These are phyloP conservation scores for Rhabdophis nuchalis DNA, from an alignment of 2,797 vertebrate species.

Conservation along the genomic window DNA sequence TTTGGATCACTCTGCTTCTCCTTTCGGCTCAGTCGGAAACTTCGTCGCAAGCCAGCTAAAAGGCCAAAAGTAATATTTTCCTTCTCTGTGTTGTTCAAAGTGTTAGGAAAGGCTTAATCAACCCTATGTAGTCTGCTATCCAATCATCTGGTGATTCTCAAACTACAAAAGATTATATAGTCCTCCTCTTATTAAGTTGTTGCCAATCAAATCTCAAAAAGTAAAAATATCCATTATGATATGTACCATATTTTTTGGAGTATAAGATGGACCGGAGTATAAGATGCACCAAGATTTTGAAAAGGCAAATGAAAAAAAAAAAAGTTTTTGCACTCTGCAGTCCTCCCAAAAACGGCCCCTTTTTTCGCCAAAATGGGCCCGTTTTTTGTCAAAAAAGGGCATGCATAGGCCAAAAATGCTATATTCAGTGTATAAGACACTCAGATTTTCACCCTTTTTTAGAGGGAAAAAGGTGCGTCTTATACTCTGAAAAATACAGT, in stretches of 20 bases:
- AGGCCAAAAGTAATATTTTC: background rate
- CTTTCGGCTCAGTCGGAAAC: conserved; percentile 84
- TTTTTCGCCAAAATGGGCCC: too few species aligned
- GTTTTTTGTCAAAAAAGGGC: too few species aligned
- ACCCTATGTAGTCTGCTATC: background rate
- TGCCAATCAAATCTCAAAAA: background rate
- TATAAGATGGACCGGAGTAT: too few species aligned
- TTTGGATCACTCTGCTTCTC: conserved; percentile 71
- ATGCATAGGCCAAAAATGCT: too few species aligned
- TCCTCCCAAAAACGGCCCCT: too few species aligned
- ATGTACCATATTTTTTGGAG: background rate
- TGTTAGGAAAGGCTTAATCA: background rate
- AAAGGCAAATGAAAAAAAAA: too few species aligned
- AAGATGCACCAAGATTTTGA: too few species aligned
- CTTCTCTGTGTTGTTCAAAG: background rate
- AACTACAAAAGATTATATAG: background rate
- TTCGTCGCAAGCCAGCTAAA: conserved; percentile 85
- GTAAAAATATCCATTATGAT: background rate
- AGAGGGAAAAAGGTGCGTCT: too few species aligned
- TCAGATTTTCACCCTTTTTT: too few species aligned
- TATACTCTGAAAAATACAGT: too few species aligned
- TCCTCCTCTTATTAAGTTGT: background rate
- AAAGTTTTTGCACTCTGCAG: too few species aligned
- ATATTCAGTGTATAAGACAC: too few species aligned
- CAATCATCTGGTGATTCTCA: background rate